These are phyloP conservation scores for Stomatorhinus walkeri DNA, from an alignment of 2,797 vertebrate genomes.

Conservation along the genomic window DNA sequence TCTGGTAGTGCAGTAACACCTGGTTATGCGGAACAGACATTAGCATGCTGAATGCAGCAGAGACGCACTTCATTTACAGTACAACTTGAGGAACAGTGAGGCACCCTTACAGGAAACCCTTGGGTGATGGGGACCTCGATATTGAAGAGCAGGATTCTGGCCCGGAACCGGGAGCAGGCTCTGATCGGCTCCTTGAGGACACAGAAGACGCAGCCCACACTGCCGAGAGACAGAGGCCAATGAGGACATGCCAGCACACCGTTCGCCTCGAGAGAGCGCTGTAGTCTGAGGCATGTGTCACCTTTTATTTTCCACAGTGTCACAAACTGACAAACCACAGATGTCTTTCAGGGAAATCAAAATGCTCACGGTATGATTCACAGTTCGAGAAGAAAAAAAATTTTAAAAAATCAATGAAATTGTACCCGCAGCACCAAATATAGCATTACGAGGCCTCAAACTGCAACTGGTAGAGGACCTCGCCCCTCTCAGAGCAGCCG, in stretches of 20 bases:
- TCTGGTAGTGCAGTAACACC: conserved; percentile 94
- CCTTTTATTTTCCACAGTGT: neutral
- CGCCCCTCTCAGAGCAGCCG: neutral
- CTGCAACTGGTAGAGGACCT: neutral
- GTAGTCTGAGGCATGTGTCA: neutral
- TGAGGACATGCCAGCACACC: neutral
- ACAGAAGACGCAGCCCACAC: conserved; percentile 90
- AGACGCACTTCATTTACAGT: neutral
- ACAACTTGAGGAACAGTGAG: neutral
- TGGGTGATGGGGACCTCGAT: conserved; percentile 90
- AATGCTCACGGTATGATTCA: conserved; percentile 12
- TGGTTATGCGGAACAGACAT: conserved; percentile 33
- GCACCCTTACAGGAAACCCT: conserved; percentile 86
- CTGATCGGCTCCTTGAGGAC: conserved; percentile 83
- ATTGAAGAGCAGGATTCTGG: conserved; percentile 89
- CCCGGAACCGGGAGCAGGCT: conserved; percentile 83
- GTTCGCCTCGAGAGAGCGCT: neutral
- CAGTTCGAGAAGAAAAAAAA: neutral
- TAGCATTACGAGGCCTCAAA: neutral
- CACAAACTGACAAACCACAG: conserved; percentile 11
- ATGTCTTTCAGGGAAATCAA: conserved; percentile 7
- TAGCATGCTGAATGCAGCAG: neutral
- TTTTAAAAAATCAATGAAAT: neutral
- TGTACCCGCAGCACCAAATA: neutral
- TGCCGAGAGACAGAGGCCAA: conserved; percentile 38